Conservation (phyloP, 2,888 invertebrate genomes). For the Acanthoscelides obtectus region DNA sequence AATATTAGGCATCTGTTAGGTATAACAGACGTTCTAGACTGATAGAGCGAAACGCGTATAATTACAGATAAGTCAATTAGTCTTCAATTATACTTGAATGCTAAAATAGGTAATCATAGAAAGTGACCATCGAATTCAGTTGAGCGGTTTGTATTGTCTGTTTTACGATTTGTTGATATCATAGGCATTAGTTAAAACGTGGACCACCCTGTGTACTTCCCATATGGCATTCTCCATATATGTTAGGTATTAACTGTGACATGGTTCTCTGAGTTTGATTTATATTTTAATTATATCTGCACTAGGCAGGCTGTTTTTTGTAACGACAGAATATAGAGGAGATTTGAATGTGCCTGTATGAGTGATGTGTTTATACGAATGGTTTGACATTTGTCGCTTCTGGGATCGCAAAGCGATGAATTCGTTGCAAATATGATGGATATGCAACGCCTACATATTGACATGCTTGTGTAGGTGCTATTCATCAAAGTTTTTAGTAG, state of each 20-base stretch:
- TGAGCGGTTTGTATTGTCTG: too few species aligned
- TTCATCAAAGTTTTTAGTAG: too few species aligned
- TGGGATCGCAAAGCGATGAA: neutral
- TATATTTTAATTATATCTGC: conserved; percentile 11
- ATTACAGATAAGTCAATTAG: too few species aligned
- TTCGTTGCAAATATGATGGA: neutral
- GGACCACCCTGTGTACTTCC: neutral
- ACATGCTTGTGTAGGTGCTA: too few species aligned
- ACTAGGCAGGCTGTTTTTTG: neutral
- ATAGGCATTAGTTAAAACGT: neutral
- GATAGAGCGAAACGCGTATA: too few species aligned
- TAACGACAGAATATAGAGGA: neutral
- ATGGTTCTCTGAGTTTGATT: conserved; percentile 17
- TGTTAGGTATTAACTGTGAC: conserved; percentile 17
- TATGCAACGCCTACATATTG: too few species aligned
- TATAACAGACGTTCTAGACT: too few species aligned
- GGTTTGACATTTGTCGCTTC: neutral
- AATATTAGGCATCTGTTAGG: too few species aligned
- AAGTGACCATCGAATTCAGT: too few species aligned
- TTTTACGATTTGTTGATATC: too few species aligned
- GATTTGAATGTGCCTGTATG: neutral
- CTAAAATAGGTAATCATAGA: too few species aligned
- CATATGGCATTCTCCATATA: neutral
- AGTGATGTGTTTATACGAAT: neutral
- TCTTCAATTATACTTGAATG: too few species aligned